A percentile compares a stretch with the other conserved stretches of the same genome.
These are phyloP conservation scores for Dromas ardeola DNA, from an alignment of 2,113 vertebrate species.

Conservation along the genomic window DNA sequence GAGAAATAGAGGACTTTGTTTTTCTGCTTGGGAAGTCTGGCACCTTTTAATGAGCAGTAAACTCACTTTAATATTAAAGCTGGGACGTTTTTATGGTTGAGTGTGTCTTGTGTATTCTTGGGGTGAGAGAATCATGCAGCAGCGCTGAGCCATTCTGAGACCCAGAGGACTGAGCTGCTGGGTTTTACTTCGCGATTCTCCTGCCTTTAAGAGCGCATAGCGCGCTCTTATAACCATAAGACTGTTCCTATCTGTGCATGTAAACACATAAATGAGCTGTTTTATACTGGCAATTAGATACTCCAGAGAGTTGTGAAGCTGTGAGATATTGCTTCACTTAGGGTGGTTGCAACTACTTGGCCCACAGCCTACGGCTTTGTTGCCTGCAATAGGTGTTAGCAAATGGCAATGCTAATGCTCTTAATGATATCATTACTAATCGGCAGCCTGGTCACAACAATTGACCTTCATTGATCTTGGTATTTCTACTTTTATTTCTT, in stretches of 20 bases:
- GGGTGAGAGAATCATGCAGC: background rate
- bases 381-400: constrained; percentile 54
- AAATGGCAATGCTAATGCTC: constrained; percentile 23
- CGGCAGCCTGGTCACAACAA: constrained; percentile 20
- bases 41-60: constrained; percentile 54
- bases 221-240: background rate
- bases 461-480: constrained; percentile 54
- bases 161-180: constrained; percentile 8
- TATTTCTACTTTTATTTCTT: constrained; percentile 27
- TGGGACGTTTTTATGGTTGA: constrained; percentile 38
- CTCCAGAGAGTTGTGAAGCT: constrained; percentile 62
- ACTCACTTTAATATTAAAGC: constrained; percentile 49
- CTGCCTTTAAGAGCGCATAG: constrained; percentile 17
- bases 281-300: constrained; percentile 57
- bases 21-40: constrained; percentile 28
- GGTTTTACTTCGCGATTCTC: background rate
- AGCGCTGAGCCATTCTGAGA: background rate
- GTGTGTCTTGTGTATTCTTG: background rate
- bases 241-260: constrained; percentile 37
- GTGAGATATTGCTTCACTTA: constrained; percentile 54
- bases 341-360: constrained; percentile 50
- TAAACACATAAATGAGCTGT: constrained; percentile 67
- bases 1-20: constrained; percentile 20
- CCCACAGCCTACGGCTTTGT: constrained; percentile 62
- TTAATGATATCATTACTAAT: constrained; percentile 46